Base-by-base conservation (phyloP, 2,113 vertebrate genomes). In the Ammospiza nelsoni region DNA sequence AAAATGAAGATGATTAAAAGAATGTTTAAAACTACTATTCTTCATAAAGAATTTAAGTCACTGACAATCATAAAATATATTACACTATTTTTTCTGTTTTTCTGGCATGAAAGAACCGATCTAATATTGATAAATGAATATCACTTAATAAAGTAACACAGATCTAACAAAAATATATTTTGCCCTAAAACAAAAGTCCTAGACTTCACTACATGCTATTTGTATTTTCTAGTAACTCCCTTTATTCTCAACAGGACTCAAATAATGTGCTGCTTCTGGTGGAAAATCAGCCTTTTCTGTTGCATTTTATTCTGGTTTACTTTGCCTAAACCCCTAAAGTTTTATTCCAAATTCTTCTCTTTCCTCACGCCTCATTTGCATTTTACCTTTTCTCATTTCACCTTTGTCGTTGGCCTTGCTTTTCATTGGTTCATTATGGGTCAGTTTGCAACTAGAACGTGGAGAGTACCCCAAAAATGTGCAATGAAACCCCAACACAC, bases 321-420 rank as follows among this genome's bases (percentile, higher is more conserved):
- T 91, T 96, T 96, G 75, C 77, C 73, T 94, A n/a, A 92, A 95
- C 39, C 87, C 59, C 5, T 74, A 24, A 95, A 92, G 71, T 74
- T 94, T 87, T 85, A 82, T 94, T 92, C 96, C 39, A 90, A 63
- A 67, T 74, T 89, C 87, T 96, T 83, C 33, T 62, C 46, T 94
- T 92, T 59, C 69, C 55, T 54, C 48, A n/a, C 2, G 8, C n/a
- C 44, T 48, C 21, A 29, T 67, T 73, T 72, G 24, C 23, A 29
- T 19, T 88, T 87, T 86, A 68, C n/a, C 37, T 92, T 86, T 93
- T 52, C 66, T 92, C 83, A n/a, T 72, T 89, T 87, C 48, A 84
- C 21, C 89, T 97, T 82, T 77, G 74, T 41, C 55, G 57, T 63
- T 59, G 17, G 51, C 55, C 67, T 97, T 92, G 68, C 19, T 92